Percentiles rank a stretch among this genome's conserved stretches.
Evolutionary conservation across 2,797 vertebrate species (phyloP).

Genomic region (Gymnopithys bicolor): DNA sequence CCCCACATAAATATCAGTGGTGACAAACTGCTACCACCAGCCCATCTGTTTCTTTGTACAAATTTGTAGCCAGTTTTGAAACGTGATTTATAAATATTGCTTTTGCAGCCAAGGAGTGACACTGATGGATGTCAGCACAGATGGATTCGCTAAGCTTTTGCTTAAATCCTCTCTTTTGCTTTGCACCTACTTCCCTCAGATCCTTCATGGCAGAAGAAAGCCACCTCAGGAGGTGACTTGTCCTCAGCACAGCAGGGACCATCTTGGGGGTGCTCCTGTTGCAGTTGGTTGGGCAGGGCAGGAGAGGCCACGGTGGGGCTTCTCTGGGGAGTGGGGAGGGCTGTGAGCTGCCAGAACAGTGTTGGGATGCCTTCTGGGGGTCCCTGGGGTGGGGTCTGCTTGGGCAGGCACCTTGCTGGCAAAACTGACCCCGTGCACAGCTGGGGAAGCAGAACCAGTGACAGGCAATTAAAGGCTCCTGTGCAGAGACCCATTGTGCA

Average conservation of each 20-base stretch:
- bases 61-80: conserved; percentile 83
- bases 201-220: conserved; percentile 14
- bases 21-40: conserved; percentile 76
- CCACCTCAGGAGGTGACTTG: neutral
- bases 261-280: accelerated
- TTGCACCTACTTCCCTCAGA: conserved; percentile 11
- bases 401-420: no score
- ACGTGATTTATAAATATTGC: conserved; percentile 88
- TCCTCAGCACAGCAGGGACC: neutral
- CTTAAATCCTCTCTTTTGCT: conserved; percentile 55
- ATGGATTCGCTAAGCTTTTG: conserved; percentile 79
- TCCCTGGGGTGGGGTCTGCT: neutral
- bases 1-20: conserved; percentile 66
- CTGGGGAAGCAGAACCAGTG: neutral
- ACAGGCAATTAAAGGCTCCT: accelerated
- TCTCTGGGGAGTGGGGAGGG: neutral
- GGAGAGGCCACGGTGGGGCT: neutral
- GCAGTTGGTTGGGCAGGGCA: neutral
- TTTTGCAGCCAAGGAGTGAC: conserved; percentile 81
- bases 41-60: conserved; percentile 83
- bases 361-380: accelerated
- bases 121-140: conserved; percentile 86
- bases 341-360: neutral
- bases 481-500: accelerated
- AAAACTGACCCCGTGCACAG: neutral